phyloP scores from a whole-genome alignment of 23 tunicate species.

The Trididemnum clinides region DNA sequence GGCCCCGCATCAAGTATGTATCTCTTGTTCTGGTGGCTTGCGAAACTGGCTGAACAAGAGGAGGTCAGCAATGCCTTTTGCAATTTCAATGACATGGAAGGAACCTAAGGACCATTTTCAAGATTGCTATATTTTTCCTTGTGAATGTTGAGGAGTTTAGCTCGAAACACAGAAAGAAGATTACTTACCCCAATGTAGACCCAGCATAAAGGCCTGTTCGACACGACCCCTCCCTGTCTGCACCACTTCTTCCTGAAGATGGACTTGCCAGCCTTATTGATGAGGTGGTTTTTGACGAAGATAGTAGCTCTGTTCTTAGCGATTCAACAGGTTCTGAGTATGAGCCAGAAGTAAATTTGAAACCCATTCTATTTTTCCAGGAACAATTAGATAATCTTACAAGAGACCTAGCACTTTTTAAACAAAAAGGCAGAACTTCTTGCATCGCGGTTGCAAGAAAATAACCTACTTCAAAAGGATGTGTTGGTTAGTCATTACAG shows the following conservation, averaged over 20 bases:
- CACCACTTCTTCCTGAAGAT: not conserved
- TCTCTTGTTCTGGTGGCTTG: conserved; percentile 16
- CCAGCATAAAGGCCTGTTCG: conserved; percentile 18
- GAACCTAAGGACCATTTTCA: conserved; percentile 24
- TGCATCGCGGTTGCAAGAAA: conserved; percentile 20
- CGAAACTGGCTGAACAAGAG: conserved; percentile 25
- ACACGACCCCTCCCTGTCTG: conserved; percentile 17
- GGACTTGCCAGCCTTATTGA: conserved; percentile 15
- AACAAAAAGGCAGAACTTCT: conserved; percentile 39
- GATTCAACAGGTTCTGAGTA: conserved; percentile 23
- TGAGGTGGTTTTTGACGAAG: conserved; percentile 24
- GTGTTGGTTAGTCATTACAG: conserved; percentile 27
- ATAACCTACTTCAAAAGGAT: conserved; percentile 18
- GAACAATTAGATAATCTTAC: conserved; percentile 17
- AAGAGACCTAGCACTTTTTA: conserved; percentile 32
- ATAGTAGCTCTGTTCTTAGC: not conserved
- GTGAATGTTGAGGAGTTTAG: conserved; percentile 25
- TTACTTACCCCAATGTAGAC: conserved; percentile 13
- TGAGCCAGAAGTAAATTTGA: conserved; percentile 25
- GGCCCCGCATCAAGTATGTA: conserved; percentile 23
- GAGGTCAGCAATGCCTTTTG: conserved; percentile 26
- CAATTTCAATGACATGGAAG: conserved; percentile 24
- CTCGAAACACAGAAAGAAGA: conserved; percentile 2
- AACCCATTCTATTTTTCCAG: conserved; percentile 33
- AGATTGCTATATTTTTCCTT: conserved; percentile 31